These are phyloP conservation scores for Tubulanus polymorphus DNA, from an alignment of 2,888 invertebrate species.

Conservation along the genomic window DNA sequence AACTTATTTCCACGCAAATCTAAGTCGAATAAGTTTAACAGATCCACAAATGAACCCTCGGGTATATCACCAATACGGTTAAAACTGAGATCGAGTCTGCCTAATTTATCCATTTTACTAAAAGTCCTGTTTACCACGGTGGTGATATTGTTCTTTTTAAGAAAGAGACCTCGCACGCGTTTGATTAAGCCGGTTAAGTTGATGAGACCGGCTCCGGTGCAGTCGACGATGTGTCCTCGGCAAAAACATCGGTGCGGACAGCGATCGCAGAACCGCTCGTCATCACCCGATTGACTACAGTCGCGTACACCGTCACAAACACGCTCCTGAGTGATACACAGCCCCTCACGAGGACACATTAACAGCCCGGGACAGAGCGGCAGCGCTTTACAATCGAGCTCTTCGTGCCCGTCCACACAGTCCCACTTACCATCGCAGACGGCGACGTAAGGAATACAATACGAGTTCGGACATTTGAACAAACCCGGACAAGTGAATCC, in stretches of 20 bases:
- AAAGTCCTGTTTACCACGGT: background rate
- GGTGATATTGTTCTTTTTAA: background rate
- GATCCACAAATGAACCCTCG: background rate
- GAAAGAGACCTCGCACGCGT: background rate
- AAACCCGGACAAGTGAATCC: background rate
- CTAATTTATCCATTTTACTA: background rate
- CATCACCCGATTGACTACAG: background rate
- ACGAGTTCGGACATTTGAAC: conserved; percentile 4
- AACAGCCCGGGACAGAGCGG: background rate
- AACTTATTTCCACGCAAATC: background rate
- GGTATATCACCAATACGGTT: background rate
- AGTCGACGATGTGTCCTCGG: background rate
- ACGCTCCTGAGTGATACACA: background rate
- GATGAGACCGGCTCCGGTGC: background rate
- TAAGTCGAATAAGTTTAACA: background rate
- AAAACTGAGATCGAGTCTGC: background rate
- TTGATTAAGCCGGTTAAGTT: background rate
- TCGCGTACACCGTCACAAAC: conserved; percentile 2
- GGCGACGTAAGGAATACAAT: background rate
- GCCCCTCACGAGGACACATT: background rate
- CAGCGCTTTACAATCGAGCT: background rate
- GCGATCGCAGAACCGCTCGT: background rate
- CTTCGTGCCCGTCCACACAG: background rate
- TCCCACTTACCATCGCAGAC: conserved; percentile 4
- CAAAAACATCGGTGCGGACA: background rate